These are phyloP conservation scores for Augochlora pura DNA, from an alignment of 1,140 invertebrate species.

Conservation along the genomic window DNA sequence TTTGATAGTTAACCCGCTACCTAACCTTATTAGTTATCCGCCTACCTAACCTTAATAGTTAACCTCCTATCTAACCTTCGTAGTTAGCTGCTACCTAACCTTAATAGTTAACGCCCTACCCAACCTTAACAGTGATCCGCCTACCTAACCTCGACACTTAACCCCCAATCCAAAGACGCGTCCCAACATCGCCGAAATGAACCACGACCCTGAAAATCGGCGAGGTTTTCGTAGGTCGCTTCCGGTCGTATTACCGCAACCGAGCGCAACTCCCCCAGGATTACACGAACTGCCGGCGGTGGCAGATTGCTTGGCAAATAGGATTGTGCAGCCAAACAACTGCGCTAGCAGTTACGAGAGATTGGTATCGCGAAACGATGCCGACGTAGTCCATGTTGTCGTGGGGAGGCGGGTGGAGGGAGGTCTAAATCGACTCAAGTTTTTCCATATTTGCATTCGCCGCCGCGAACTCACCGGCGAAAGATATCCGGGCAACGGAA, in stretches of 20 bases:
- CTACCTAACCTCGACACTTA: too few relatives aligned
- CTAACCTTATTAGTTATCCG: too few relatives aligned
- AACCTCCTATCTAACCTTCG: too few relatives aligned
- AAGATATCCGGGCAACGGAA: background rate
- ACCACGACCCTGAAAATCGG: slow-evolving; percentile 60
- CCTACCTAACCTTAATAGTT: too few relatives aligned
- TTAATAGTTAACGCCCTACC: too few relatives aligned
- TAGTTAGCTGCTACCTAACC: too few relatives aligned
- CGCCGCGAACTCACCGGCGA: background rate
- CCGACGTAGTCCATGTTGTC: slow-evolving; percentile 1
- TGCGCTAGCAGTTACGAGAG: slow-evolving; percentile 57
- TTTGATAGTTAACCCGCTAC: too few relatives aligned
- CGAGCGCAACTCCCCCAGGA: slow-evolving; percentile 45
- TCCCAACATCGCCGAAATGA: background rate
- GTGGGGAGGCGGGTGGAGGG: background rate
- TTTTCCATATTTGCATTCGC: slow-evolving; percentile 52
- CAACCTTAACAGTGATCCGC: too few relatives aligned
- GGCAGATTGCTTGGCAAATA: slow-evolving; percentile 69
- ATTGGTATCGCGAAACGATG: slow-evolving; percentile 59
- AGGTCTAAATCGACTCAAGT: slow-evolving; percentile 29
- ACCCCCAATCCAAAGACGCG: too few relatives aligned
- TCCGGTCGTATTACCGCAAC: slow-evolving; percentile 52
- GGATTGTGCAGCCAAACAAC: slow-evolving; percentile 69
- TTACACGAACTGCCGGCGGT: slow-evolving; percentile 59
- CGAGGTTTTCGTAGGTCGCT: slow-evolving; percentile 46